phyloP scores from a whole-genome alignment of 2,113 vertebrate species.

The Apodemus sylvaticus region DNA sequence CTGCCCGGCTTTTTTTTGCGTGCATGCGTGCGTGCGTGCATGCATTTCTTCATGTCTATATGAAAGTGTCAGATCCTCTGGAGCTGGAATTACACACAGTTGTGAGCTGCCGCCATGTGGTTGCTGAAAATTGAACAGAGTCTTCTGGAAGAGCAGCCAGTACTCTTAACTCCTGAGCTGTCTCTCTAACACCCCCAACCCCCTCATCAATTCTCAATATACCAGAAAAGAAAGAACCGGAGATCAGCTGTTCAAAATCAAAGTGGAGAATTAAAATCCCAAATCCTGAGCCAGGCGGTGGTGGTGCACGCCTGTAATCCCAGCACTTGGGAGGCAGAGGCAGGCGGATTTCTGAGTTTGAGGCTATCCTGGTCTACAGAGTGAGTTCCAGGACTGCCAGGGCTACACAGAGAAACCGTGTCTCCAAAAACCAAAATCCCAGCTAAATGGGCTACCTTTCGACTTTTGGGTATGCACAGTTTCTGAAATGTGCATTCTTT shows the following conservation, averaged over 20 bases:
- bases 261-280: not conserved
- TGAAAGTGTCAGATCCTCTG: not conserved
- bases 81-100: not conserved
- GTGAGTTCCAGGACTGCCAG: no score
- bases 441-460: not conserved
- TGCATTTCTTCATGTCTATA: no score
- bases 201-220: not conserved
- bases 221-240: not conserved
- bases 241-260: not conserved
- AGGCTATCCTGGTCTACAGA: no score
- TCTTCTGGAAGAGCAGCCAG: not conserved
- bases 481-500: constrained; percentile 6
- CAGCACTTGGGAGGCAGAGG: no score
- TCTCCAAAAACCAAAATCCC: no score
- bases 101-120: not conserved
- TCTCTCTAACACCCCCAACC: not conserved
- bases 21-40: no score
- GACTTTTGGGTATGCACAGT: not conserved
- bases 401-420: no score
- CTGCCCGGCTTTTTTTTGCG: no score
- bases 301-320: no score
- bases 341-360: no score
- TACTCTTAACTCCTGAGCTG: not conserved
- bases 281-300: no score
- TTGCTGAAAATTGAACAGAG: not conserved